These are phyloP conservation scores for Brachionus plicatilis DNA, from an alignment of 1,140 invertebrate species.

Conservation along the genomic window DNA sequence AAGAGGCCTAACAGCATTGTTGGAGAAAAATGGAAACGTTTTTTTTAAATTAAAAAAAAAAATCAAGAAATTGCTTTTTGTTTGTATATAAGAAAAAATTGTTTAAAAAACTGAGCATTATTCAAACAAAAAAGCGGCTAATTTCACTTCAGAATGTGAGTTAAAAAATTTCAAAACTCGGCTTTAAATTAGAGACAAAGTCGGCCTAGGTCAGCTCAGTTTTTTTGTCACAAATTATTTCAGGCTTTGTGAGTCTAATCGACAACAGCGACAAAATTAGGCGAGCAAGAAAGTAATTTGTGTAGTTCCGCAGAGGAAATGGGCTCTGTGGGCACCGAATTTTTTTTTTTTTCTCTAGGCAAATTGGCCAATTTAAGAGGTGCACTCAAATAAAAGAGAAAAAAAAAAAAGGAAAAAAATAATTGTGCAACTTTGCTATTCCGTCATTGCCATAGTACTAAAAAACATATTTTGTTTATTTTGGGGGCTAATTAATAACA, in stretches of 20 bases:
- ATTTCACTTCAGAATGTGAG: neutral
- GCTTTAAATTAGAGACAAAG: neutral
- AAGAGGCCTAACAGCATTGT: constrained; percentile 31
- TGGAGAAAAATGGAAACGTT: neutral
- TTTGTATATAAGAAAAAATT: constrained; percentile 27
- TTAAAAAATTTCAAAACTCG: neutral
- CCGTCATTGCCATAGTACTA: neutral
- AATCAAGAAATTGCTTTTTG: neutral
- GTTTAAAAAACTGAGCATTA: neutral
- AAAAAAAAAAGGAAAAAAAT: neutral
- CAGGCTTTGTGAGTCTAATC: too few relatives aligned
- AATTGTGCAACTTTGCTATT: neutral
- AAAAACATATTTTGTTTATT: constrained; percentile 1
- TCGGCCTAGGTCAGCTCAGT: neutral
- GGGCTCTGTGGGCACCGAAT: neutral
- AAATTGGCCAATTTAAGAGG: neutral
- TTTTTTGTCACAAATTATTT: too few relatives aligned
- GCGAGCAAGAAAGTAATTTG: neutral
- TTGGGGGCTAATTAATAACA: neutral
- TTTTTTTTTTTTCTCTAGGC: neutral
- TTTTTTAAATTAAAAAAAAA: neutral
- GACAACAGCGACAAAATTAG: too few relatives aligned
- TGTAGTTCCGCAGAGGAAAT: neutral
- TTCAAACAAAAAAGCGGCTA: neutral
- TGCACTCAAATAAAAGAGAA: neutral